A percentile compares a stretch with the other conserved stretches of the same genome.
Conservation (phyloP, 2,113 vertebrate genomes). For the Plotosus lineatus region DNA sequence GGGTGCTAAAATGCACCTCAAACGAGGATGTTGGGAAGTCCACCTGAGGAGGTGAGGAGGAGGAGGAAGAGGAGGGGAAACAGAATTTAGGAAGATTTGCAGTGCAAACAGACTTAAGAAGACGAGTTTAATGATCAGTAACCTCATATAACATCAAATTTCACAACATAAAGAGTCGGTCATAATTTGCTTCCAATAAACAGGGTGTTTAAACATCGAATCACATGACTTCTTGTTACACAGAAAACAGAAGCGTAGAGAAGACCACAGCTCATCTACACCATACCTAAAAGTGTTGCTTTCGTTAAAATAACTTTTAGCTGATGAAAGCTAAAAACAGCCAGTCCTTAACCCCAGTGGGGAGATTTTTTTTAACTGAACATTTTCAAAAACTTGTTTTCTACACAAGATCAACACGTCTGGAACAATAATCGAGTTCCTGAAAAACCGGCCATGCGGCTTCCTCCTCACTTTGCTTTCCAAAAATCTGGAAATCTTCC, state of each 20-base stretch:
- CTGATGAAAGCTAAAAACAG: no score
- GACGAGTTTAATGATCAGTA: background rate
- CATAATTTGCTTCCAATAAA: background rate
- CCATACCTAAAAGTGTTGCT: background rate
- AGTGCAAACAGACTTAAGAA: background rate
- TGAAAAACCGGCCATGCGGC: background rate
- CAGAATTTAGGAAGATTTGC: background rate
- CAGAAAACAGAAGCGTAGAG: background rate
- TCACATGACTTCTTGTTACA: background rate
- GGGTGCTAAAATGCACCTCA: constrained; percentile 84
- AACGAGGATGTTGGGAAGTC: constrained; percentile 91
- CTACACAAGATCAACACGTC: background rate
- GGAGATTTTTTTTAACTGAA: background rate
- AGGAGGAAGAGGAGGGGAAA: background rate
- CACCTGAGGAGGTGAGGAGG: constrained; percentile 69
- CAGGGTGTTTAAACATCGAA: background rate
- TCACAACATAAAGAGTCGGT: background rate
- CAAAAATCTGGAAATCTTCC: background rate
- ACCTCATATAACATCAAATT: background rate
- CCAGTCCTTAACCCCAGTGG: no score
- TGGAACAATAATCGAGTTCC: background rate
- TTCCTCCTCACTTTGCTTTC: background rate
- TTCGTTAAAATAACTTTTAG: background rate
- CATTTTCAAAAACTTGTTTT: background rate
- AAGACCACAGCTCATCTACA: background rate